A percentile compares a stretch with the other conserved stretches of the same genome.
Conservation (phyloP, 2,797 vertebrate genomes). For the Amphiprion clarkii region DNA sequence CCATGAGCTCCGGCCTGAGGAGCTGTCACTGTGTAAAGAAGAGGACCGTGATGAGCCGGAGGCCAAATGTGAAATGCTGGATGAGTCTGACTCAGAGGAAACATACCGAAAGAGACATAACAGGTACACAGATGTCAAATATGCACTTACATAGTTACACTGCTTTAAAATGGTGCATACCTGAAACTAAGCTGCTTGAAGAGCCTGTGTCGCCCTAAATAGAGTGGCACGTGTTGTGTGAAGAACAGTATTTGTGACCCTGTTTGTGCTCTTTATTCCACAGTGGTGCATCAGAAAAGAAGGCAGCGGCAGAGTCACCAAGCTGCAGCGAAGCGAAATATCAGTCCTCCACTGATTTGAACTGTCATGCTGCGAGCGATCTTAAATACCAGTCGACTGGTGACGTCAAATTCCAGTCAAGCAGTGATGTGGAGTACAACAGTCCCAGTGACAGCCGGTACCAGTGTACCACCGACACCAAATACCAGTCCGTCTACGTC, state of each 20-base stretch:
- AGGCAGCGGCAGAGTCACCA: slow-evolving; percentile 86
- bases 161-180: not conserved
- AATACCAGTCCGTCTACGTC: slow-evolving; percentile 99
- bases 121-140: slow-evolving; percentile 83
- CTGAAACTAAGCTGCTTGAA: not conserved
- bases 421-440: slow-evolving; percentile 72
- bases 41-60: slow-evolving; percentile 76
- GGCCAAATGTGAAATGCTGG: slow-evolving; percentile 87
- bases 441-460: slow-evolving; percentile 82
- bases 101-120: slow-evolving; percentile 88
- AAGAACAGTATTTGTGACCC: slow-evolving; percentile 34
- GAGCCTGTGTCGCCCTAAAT: too few species aligned
- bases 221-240: not conserved
- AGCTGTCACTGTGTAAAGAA: slow-evolving; percentile 77
- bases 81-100: slow-evolving; percentile 88
- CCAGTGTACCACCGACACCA: slow-evolving; percentile 84
- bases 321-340: slow-evolving; percentile 91
- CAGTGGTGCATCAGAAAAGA: slow-evolving; percentile 90
- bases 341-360: slow-evolving; percentile 92
- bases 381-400: slow-evolving; percentile 70
- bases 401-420: slow-evolving; percentile 61
- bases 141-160: not conserved
- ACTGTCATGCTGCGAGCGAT: slow-evolving; percentile 87
- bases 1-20: slow-evolving; percentile 91
- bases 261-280: slow-evolving; percentile 58